Evolutionary conservation across 2,888 invertebrate species (phyloP).

Genomic region (Chironomus riparius): DNA sequence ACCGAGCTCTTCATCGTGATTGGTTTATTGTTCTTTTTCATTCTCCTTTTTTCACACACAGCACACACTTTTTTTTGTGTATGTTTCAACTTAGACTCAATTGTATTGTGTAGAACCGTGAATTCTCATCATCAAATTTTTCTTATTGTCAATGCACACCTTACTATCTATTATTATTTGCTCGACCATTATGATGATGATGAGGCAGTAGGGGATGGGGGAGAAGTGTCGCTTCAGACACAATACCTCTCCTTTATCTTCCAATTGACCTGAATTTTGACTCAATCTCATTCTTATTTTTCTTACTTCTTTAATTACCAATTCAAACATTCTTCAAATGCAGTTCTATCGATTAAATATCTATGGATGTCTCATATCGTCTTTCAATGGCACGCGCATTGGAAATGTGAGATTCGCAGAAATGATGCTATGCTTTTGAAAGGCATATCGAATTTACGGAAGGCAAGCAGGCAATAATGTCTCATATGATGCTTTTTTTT

Average conservation of each 20-base stretch:
- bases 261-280: slow-evolving; percentile 12
- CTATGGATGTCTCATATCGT: background rate
- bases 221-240: background rate
- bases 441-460: slow-evolving; percentile 14
- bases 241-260: background rate
- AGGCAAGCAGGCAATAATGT: background rate
- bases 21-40: slow-evolving; percentile 26
- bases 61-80: background rate
- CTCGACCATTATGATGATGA: background rate
- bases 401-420: slow-evolving; percentile 4
- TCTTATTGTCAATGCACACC: too few species aligned
- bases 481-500: background rate
- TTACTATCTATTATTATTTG: background rate
- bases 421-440: background rate
- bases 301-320: slow-evolving; percentile 23
- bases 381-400: slow-evolving; percentile 13
- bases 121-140: too few species aligned
- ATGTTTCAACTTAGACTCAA: background rate
- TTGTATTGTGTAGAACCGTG: background rate
- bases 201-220: too few species aligned
- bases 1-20: slow-evolving; percentile 13
- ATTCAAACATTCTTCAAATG: slow-evolving; percentile 12
- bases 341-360: background rate
- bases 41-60: background rate
- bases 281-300: background rate